Base-by-base conservation (phyloP, 2,113 vertebrate species). In the Brachyhypopomus gauderio region DNA sequence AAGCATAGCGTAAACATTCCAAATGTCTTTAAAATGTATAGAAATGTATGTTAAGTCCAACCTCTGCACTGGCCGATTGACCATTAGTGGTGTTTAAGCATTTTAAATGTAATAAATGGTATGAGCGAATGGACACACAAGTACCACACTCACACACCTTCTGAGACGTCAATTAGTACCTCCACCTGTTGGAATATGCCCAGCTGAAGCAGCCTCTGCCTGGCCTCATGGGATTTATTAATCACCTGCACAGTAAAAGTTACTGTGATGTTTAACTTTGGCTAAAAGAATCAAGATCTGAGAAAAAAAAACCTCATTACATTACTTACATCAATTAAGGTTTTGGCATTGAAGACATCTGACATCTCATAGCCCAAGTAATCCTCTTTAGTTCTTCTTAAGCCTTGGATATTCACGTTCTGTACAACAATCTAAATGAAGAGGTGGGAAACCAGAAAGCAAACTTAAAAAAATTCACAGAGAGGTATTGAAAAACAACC, bases 131-230 rank as follows among this genome's bases (percentile, higher is more conserved):
- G 45, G 2, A 52, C 45, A 52, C 45, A 41, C 41, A 41, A 41
- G 41, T 41, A 41, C 41, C 41, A 41, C 9, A 14, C 45, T 14
- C 45, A 52, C 45, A 52, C 45, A 52, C 45, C 12, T 52, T 52
- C 45, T 52, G 45, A 52, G 45, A 95, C 95, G 69, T 99, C 97
- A 3, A 99, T 98, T 58, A 99, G 90, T 59, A 98, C 97, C 5
- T 99, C 97, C 66, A 99, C 97, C 1, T 99, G 95, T 34, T 95
- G 93, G 27, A 99, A 99, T 77, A 98, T 95, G 1, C 97, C 97
- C 0, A 99, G 90, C 0, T 95, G 95, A 2, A 99, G 96, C 81
- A 99, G 83, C 74, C 89, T 97, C 83, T 96, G 96, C 22, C 97
- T 93, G 83, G 96, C 96, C 17, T 97, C 90, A 0, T 98, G 97